These are phyloP conservation scores for Xiphorhynchus elegans DNA, from an alignment of 2,113 vertebrate genomes.

Conservation along the genomic window DNA sequence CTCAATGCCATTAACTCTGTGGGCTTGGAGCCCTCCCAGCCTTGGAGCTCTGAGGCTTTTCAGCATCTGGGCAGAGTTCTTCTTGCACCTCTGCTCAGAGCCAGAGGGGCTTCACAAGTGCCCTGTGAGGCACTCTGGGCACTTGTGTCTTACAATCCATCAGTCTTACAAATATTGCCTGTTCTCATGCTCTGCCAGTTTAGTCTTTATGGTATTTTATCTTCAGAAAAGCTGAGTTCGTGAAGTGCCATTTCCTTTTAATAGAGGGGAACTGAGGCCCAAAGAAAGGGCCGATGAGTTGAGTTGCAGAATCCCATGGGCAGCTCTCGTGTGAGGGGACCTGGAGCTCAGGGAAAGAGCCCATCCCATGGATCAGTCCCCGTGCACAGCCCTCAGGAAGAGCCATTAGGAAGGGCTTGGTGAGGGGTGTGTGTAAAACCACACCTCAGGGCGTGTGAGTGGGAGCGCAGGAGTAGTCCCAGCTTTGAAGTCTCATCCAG, in stretches of 20 bases:
- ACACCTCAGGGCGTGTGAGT: slow-evolving; percentile 61
- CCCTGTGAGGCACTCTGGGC: rapidly evolving
- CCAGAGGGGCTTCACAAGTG: not conserved
- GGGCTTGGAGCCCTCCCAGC: rapidly evolving
- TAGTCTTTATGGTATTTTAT: not conserved
- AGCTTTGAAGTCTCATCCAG: slow-evolving; percentile 66
- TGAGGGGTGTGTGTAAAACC: slow-evolving; percentile 50
- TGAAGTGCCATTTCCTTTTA: not conserved
- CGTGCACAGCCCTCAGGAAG: rapidly evolving
- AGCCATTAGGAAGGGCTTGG: not conserved
- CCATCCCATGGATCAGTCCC: rapidly evolving
- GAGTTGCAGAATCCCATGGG: rapidly evolving
- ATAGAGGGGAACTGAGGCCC: not conserved
- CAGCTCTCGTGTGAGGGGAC: not conserved
- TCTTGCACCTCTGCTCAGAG: not conserved
- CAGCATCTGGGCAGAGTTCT: not conserved
- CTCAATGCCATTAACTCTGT: not conserved
- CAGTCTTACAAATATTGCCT: not conserved
- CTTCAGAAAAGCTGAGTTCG: not conserved
- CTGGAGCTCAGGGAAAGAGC: rapidly evolving
- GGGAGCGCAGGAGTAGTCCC: slow-evolving; percentile 29
- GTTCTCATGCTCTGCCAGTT: not conserved
- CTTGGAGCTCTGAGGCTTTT: not conserved
- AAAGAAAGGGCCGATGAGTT: rapidly evolving
- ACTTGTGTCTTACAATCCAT: not conserved